A percentile compares a stretch with the other conserved stretches of the same genome.
Conservation (phyloP, 1,140 invertebrate species). For the Drosophila equinoxialis region DNA sequence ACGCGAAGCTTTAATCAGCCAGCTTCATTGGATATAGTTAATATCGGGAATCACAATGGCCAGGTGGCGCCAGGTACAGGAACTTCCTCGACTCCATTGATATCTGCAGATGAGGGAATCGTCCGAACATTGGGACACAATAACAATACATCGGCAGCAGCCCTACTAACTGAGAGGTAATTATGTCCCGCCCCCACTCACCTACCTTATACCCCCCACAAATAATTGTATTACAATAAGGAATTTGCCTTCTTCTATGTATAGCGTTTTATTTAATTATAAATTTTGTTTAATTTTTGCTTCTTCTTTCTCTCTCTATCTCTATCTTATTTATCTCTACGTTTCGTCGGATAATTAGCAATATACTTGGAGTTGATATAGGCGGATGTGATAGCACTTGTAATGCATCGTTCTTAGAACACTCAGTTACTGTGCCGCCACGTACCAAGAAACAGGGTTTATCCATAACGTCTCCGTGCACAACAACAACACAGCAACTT, state of each 20-base stretch:
- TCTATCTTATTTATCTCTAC: background rate
- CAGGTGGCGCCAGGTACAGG: background rate
- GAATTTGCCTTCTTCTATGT: too few species aligned
- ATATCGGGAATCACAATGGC: background rate
- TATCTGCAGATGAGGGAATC: background rate
- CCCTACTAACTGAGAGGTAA: slow-evolving; percentile 13
- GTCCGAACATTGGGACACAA: background rate
- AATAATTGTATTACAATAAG: background rate
- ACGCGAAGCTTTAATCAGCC: background rate
- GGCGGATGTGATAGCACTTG: slow-evolving; percentile 34
- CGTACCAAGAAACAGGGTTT: slow-evolving; percentile 46
- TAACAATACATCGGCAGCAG: background rate
- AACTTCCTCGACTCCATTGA: background rate
- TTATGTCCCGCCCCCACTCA: background rate
- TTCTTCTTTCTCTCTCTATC: background rate
- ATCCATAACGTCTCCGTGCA: slow-evolving; percentile 14
- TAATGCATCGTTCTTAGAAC: slow-evolving; percentile 51
- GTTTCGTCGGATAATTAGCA: slow-evolving; percentile 4
- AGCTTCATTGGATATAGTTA: background rate
- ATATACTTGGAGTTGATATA: slow-evolving; percentile 19
- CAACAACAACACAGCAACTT: slow-evolving; percentile 6
- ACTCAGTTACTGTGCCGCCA: slow-evolving; percentile 46
- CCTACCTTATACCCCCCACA: too few species aligned
- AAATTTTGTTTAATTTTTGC: background rate
- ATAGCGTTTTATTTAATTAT: background rate